Conservation (phyloP, 2,888 invertebrate genomes). For the Microplitis deprimator region DNA sequence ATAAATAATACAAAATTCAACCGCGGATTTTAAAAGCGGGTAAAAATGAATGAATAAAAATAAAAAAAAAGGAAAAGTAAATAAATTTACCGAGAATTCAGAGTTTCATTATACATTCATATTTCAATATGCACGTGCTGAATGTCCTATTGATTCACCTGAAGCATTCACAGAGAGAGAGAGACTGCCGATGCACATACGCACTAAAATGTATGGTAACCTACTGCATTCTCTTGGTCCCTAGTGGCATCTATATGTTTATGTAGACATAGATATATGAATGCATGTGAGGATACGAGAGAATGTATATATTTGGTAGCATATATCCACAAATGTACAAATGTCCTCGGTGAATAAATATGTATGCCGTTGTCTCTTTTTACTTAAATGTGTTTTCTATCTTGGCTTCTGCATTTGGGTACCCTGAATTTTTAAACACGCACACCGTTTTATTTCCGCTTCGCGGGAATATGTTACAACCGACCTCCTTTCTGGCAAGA, state of each 20-base stretch:
- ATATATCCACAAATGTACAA: constrained; percentile 5
- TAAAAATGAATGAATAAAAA: background rate
- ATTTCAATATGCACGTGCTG: constrained; percentile 49
- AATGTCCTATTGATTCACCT: constrained; percentile 49
- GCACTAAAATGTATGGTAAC: background rate
- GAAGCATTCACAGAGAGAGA: constrained; percentile 26
- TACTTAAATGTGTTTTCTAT: constrained; percentile 20
- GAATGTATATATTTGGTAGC: background rate
- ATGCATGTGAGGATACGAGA: background rate
- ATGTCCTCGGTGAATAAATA: constrained; percentile 34
- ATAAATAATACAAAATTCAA: too few relatives aligned
- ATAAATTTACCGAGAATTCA: constrained; percentile 38
- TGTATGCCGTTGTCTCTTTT: constrained; percentile 26
- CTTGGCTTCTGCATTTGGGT: constrained; percentile 10
- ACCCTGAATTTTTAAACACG: constrained; percentile 43
- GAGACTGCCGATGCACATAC: constrained; percentile 16
- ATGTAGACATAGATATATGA: background rate
- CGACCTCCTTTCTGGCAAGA: background rate
- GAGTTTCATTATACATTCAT: constrained; percentile 48
- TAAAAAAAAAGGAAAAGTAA: constrained; percentile 29
- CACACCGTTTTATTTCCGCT: constrained; percentile 31
- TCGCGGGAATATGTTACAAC: background rate
- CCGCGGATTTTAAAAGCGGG: background rate
- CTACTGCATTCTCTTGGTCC: background rate
- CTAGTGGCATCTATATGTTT: background rate